Percentiles rank a stretch among this genome's conserved stretches.
phyloP scores from a whole-genome alignment of 2,113 vertebrate genomes.

The Myotis yumanensis region DNA sequence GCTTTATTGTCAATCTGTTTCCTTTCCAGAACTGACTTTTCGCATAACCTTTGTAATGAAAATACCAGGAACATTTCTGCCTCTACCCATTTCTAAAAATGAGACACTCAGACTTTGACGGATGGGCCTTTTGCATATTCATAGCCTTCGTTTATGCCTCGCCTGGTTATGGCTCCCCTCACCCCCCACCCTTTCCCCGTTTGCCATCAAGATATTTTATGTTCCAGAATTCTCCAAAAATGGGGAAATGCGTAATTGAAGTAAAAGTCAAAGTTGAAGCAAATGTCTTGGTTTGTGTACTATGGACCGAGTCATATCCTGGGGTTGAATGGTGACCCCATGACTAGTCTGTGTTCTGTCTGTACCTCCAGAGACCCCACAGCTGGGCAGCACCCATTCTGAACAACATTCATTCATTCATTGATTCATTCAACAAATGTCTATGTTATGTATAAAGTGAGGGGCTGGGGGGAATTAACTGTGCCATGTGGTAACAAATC shows the following conservation, averaged over 20 bases:
- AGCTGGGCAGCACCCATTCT: background rate
- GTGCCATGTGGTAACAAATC: background rate
- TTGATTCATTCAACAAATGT: background rate
- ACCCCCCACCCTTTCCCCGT: conserved; percentile 40
- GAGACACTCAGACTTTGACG: conserved; percentile 71
- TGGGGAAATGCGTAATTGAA: conserved; percentile 57
- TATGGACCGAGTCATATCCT: background rate
- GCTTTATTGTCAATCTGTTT: conserved; percentile 76
- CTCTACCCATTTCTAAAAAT: conserved; percentile 67
- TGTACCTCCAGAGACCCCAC: background rate
- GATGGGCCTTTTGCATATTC: conserved; percentile 77
- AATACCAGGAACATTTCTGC: conserved; percentile 71
- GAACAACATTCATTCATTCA: background rate
- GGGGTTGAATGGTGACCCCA: background rate
- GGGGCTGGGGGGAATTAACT: fast-evolving
- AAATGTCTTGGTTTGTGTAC: conserved; percentile 36
- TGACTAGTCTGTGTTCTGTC: background rate
- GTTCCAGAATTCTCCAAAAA: conserved; percentile 72
- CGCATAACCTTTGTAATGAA: conserved; percentile 76
- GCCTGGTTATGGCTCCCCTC: conserved; percentile 59
- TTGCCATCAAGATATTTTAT: conserved; percentile 76
- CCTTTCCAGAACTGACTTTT: conserved; percentile 75
- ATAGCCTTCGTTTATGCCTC: conserved; percentile 70
- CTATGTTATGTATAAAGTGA: background rate
- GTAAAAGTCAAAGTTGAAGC: conserved; percentile 61